Conservation (phyloP, 2,113 vertebrate genomes). For the Monopterus albus region DNA sequence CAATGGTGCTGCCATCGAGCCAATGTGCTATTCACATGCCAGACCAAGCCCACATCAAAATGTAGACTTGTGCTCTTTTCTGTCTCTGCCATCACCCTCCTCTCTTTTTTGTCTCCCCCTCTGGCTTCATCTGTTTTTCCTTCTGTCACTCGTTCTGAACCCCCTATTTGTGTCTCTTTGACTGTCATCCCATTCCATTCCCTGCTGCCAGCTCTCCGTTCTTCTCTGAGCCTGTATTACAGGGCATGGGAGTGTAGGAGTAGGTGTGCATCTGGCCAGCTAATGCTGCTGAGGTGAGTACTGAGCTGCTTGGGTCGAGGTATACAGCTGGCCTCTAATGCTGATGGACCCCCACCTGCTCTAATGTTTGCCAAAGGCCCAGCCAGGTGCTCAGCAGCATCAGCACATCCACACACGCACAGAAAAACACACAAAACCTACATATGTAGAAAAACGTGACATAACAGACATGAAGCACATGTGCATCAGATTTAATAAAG, state of each 20-base stretch:
- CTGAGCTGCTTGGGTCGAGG: constrained; percentile 61
- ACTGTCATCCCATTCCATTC: constrained; percentile 36
- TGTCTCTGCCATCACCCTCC: neutral
- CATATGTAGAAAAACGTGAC: no score
- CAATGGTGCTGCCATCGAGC: neutral
- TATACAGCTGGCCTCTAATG: constrained; percentile 70
- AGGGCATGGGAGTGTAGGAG: constrained; percentile 34
- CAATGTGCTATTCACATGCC: constrained; percentile 8
- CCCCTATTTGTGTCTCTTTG: constrained; percentile 24
- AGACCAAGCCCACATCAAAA: constrained; percentile 9
- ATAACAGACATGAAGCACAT: constrained; percentile 17
- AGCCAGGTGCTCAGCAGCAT: constrained; percentile 58
- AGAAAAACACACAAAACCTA: constrained; percentile 8
- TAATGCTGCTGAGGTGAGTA: constrained; percentile 69
- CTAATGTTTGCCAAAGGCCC: constrained; percentile 53
- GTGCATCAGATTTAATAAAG: constrained; percentile 59
- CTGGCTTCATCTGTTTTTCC: constrained; percentile 8
- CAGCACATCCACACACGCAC: constrained; percentile 4
- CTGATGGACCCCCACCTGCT: constrained; percentile 70
- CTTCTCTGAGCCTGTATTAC: constrained; percentile 26
- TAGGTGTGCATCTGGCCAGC: constrained; percentile 65
- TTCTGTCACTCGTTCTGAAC: constrained; percentile 29
- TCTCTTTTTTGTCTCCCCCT: constrained; percentile 10
- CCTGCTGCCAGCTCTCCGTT: neutral
- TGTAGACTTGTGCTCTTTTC: neutral